Evolutionary conservation across 64 coral and sea anemone species (phyloP), one percentile per base, ranked within the genome.

Genomic region (Montipora capricornis): DNA sequence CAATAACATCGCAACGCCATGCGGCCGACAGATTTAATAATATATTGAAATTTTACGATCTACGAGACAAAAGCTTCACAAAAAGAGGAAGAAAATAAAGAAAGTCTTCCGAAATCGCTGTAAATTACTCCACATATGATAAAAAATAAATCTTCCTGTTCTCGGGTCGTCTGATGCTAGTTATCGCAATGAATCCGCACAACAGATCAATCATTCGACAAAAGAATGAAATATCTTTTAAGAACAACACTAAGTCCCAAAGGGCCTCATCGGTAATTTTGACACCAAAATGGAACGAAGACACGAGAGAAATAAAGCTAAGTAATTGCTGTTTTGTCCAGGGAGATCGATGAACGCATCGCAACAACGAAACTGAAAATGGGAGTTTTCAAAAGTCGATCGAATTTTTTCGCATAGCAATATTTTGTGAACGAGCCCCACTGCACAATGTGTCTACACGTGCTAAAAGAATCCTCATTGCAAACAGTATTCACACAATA

Each of bases 31-130:
- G 82, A 68, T 86, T 86, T 86, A 86, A 86, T 86, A 86, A 86
- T 86, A 86, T 86, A 86, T 86, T 86, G 82, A 86, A 86, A 86
- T 86, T 86, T 86, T 71, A 73, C 64, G 82, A 86, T 71, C 45
- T 24, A 45, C 47, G 47, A 86, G 62, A 86, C 82, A 86, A 86
- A 69, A 59, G 5, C 82, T 50, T 70, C 7, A 86, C 64, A 86
- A 73, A 73, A 10, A 44, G 22, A 3, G 62, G 7, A 11, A 70
- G 81, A 86, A 86, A 48, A 86, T 47, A 82, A 57, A 16, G 16
- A 6, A 73, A 15, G 82, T 68, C 82, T 71, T 73, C 45, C 5
- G 17, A 86, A 86, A 86, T 71, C 82, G 45, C 82, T 71, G 16
- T 45, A 86, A 71, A 86, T 86, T 49, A 86, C 82, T 73, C 16